Evolutionary conservation across 2,113 vertebrate genomes (phyloP).

Genomic region (Lagenorhynchus albirostris): DNA sequence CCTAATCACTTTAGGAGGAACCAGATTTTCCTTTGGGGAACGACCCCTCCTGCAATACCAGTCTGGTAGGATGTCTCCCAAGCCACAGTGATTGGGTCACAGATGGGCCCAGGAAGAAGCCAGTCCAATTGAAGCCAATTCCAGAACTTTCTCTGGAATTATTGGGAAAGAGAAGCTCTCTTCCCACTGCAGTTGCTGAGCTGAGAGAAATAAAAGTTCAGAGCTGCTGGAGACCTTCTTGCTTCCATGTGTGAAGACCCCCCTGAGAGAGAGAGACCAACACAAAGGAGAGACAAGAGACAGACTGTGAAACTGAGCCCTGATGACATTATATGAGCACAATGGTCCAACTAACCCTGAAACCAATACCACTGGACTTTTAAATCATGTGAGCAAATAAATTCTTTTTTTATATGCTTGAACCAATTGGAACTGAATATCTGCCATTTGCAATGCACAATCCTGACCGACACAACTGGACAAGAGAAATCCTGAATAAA

Average conservation of each 20-base stretch:
- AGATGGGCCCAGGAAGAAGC: background rate
- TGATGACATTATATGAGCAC: background rate
- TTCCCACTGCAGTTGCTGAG: background rate
- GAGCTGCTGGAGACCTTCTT: background rate
- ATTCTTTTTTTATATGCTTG: background rate
- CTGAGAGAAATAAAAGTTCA: background rate
- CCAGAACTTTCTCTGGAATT: background rate
- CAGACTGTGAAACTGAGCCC: background rate
- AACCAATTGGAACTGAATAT: background rate
- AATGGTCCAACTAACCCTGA: background rate
- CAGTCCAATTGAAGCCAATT: background rate
- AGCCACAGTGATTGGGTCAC: background rate
- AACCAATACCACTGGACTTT: background rate
- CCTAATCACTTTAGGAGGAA: background rate
- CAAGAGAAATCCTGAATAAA: background rate
- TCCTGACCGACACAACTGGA: background rate
- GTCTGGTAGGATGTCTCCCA: background rate
- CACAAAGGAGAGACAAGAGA: background rate
- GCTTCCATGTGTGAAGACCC: background rate
- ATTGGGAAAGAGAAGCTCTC: background rate
- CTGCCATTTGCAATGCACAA: background rate
- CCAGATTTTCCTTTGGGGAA: background rate
- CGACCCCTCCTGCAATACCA: background rate
- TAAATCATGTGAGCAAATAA: background rate
- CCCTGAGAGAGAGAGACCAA: background rate